Evolutionary conservation across 2,888 invertebrate species (phyloP).

Genomic region (Psylliodes chrysocephalus): DNA sequence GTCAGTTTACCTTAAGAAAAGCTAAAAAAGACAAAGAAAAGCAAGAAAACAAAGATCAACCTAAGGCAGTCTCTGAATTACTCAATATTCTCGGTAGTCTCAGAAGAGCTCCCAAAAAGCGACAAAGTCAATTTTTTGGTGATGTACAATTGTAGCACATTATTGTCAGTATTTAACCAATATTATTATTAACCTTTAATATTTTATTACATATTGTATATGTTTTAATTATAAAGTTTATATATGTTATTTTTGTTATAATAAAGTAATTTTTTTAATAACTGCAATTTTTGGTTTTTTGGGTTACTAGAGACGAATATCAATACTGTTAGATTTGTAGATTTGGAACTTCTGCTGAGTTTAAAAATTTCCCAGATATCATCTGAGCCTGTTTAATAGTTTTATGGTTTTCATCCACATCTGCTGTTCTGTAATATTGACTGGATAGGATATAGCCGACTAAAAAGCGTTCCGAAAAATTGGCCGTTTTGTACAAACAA

Average conservation of each 20-base stretch:
- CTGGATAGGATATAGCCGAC: too few relatives aligned
- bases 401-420: too few relatives aligned
- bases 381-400: too few relatives aligned
- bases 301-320: too few relatives aligned
- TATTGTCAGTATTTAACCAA: slow-evolving; percentile 13
- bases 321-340: too few relatives aligned
- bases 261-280: too few relatives aligned
- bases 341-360: too few relatives aligned
- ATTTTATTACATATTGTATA: slow-evolving; percentile 30
- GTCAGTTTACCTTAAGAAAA: slow-evolving; percentile 77
- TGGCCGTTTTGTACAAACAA: too few relatives aligned
- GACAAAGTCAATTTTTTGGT: slow-evolving; percentile 53
- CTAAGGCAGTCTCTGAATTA: slow-evolving; percentile 75
- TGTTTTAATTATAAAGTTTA: slow-evolving; percentile 38
- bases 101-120: slow-evolving; percentile 66
- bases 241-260: slow-evolving; percentile 38
- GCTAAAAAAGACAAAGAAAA: slow-evolving; percentile 68
- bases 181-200: slow-evolving; percentile 31
- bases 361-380: too few relatives aligned
- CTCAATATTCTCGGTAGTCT: slow-evolving; percentile 74
- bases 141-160: slow-evolving; percentile 43
- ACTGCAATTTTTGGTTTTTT: too few relatives aligned
- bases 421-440: too few relatives aligned
- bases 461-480: too few relatives aligned
- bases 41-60: slow-evolving; percentile 69